Evolutionary conservation across 2,888 invertebrate species (phyloP).

Genomic region (Yponomeuta cagnagella): DNA sequence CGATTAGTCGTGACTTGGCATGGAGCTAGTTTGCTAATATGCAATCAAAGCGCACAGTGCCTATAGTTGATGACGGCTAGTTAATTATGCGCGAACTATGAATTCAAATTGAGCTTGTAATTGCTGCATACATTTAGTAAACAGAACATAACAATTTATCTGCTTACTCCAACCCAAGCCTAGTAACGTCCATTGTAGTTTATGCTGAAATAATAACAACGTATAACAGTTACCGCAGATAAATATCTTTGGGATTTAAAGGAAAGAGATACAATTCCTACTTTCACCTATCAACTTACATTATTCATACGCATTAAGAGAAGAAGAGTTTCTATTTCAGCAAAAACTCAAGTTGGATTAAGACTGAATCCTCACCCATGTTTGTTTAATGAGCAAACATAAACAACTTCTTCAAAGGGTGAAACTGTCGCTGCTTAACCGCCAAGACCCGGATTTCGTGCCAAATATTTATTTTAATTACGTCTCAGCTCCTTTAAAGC

Average conservation of each 20-base stretch:
- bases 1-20: slow-evolving; percentile 67
- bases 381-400: slow-evolving; percentile 71
- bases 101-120: slow-evolving; percentile 55
- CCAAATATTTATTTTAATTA: slow-evolving; percentile 75
- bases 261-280: too few relatives aligned
- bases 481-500: slow-evolving; percentile 58
- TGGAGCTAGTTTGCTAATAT: slow-evolving; percentile 62
- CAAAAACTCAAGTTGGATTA: slow-evolving; percentile 37
- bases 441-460: slow-evolving; percentile 65
- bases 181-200: too few relatives aligned
- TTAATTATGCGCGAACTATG: slow-evolving; percentile 66
- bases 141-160: slow-evolving; percentile 10
- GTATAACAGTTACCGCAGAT: too few relatives aligned
- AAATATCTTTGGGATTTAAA: too few relatives aligned
- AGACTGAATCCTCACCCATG: slow-evolving; percentile 62
- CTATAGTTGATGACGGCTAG: slow-evolving; percentile 38
- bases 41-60: slow-evolving; percentile 53
- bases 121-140: slow-evolving; percentile 26
- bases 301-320: not conserved
- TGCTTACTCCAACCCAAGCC: not conserved
- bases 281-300: not conserved
- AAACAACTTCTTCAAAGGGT: slow-evolving; percentile 73
- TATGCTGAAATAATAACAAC: too few relatives aligned
- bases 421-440: slow-evolving; percentile 69
- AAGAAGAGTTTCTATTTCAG: slow-evolving; percentile 6